Percentiles rank a stretch among this genome's conserved stretches.
These are phyloP conservation scores for Eilema caniola DNA, from an alignment of 2,888 invertebrate genomes.

Conservation along the genomic window DNA sequence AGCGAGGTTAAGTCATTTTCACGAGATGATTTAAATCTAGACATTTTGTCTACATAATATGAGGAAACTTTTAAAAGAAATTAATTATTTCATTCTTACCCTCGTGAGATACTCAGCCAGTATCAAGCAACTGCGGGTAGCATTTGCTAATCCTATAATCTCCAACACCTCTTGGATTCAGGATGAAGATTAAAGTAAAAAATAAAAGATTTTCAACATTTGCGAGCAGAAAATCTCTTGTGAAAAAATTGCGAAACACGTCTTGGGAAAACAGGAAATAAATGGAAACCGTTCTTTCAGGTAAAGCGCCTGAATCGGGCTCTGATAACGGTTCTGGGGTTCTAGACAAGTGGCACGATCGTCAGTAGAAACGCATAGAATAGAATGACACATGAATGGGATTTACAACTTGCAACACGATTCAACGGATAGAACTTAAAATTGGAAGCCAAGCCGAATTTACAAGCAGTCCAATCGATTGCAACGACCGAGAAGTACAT, in stretches of 20 bases:
- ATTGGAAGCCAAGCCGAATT: no score
- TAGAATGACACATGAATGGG: no score
- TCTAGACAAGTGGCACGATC: no score
- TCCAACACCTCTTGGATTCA: conserved; percentile 34
- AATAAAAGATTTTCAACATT: conserved; percentile 28
- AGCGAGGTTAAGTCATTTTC: no score
- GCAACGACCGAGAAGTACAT: no score
- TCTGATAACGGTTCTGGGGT: conserved; percentile 52
- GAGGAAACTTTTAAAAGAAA: background rate
- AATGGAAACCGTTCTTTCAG: conserved; percentile 59
- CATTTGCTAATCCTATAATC: conserved; percentile 44
- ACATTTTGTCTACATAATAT: no score
- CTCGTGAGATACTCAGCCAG: conserved; percentile 20
- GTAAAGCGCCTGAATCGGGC: conserved; percentile 51
- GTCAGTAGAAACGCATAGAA: no score
- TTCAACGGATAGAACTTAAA: no score
- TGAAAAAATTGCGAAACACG: conserved; percentile 57
- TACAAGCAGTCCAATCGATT: no score
- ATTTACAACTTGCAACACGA: no score
- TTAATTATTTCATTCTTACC: conserved; percentile 12
- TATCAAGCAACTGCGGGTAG: conserved; percentile 25
- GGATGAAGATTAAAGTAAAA: conserved; percentile 35
- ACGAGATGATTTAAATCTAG: no score
- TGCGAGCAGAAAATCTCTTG: conserved; percentile 46
- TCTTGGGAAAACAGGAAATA: conserved; percentile 54